Percentiles rank a stretch among this genome's conserved stretches.
Conservation (phyloP, 2,797 vertebrate species). For the Alcedo quadribrachys region DNA sequence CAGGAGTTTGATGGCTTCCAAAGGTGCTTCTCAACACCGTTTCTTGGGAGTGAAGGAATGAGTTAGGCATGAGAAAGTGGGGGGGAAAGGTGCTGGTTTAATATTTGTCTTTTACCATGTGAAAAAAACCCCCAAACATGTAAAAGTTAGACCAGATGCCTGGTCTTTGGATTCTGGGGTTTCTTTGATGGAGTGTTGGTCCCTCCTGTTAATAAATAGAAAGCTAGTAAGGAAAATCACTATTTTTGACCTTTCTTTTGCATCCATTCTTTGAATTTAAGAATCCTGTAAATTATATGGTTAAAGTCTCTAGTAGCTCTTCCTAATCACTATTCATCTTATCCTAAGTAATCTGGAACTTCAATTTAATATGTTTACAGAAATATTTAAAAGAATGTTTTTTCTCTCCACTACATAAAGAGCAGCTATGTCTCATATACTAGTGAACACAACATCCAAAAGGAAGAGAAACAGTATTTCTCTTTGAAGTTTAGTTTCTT, state of each 20-base stretch:
- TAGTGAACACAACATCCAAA: neutral
- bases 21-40: neutral
- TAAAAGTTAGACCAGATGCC: neutral
- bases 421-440: neutral
- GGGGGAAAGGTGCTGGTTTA: no score
- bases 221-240: neutral
- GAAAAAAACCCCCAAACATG: no score
- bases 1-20: neutral
- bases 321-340: neutral
- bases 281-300: neutral
- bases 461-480: slow-evolving; percentile 29
- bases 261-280: neutral
- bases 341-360: neutral
- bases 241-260: neutral
- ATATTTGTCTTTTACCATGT: no score
- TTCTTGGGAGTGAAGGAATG: neutral
- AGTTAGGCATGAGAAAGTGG: no score
- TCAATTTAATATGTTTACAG: neutral
- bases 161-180: neutral
- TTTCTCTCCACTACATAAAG: neutral
- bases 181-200: neutral
- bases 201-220: neutral
- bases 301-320: neutral
- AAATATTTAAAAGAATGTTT: neutral
- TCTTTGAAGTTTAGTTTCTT: slow-evolving; percentile 56